Base-by-base conservation (phyloP, 64 coral and sea anemone species). In the Stichodactyla helianthus region DNA sequence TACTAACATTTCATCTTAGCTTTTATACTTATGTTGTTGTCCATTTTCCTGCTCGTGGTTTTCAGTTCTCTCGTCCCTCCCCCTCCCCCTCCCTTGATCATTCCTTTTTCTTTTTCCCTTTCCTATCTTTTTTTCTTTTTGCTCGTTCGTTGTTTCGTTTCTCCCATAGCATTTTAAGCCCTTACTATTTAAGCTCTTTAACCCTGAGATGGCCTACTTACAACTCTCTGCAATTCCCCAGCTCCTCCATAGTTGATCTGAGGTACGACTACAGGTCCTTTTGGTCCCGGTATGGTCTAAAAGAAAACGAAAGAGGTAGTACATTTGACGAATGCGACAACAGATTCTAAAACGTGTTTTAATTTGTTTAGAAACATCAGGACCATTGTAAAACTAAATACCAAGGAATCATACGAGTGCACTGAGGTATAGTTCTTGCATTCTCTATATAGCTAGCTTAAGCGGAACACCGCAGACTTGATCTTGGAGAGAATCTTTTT, bases 171-270 rank as follows among this genome's bases (percentile, higher is more conserved):
- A 44, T 44, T 44, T 58, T 58, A 15, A 9, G 55, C 55, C 9
- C 55, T 15, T 15, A 11, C 55, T 11, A 58, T 58, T 58, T 58
- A 58, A 11, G 55, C 55, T 58, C 55, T 58, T 9, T 11, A 58
- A 9, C 55, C 55, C 55, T 9, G 14, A 58, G 10, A 74, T 74
- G 26, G 10, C 27, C 6, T 81, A 84, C 53, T 60, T 60, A 84
- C 83, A 51, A 84, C 25, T 84, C 19, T 22, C 27, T 84, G 83
- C 50, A 84, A 23, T 6, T 50, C 83, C 19, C 22, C 54, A 14
- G 83, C 54, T 55, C 83, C 83, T 35, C 83, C 83, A 63, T 58
- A 60, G 55, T 55, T 84, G 20, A 84, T 84, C n/a, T 84, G 83
- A 35, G 83, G 83, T 51, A 58, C 59, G n/a, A 84, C 59, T 10